Base-by-base conservation (phyloP, 2,797 vertebrate genomes). In the Gambelia wislizenii region DNA sequence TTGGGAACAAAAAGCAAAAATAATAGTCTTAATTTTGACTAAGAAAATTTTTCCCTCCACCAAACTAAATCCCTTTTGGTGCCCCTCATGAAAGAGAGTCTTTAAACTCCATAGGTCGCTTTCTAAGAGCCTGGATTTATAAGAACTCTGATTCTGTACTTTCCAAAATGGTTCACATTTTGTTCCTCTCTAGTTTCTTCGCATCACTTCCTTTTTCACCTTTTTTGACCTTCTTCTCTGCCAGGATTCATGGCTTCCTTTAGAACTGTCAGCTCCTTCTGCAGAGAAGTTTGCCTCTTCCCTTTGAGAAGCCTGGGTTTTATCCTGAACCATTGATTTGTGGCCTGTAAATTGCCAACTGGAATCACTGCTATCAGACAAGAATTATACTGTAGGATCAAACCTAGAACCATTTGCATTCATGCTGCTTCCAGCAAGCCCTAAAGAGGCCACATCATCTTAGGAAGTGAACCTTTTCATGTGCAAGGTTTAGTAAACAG, bases 401-500 rank as follows among this genome's bases (percentile, higher is more conserved):
- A 64, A 74, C 25, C 22, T 80, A 22, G 54, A 25, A 52, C 83
- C 49, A 61, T 89, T 81, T 85, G 67, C 69, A 72, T 89, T 83
- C 87, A 76, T 39, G 47, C 72, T 2, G 59, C 80, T 85, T 75
- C 83, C 30, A 85, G 77, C 52, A 54, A 81, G 44, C 44, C 67
- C 83, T 80, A 72, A 85, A 33, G n/a, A 80, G 78, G 74, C 54
- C n/a, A 39, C 77, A 59, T 74, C 47, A 74, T 89, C 64, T 80
- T 72, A 80, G 76, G 67, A 85, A 89, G 52, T 2, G 69, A 39
- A 80, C 77, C 42, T 74, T 87, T 89, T 85, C 52, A 80, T 85
- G 77, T 80, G 52, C 52, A 80, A 70, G 69, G 22, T 89, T 85
- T 52, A 70, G 85, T 80, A 87, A 87, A 87, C 64, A 81, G 36